A percentile compares a stretch with the other conserved stretches of the same genome.
phyloP scores from a whole-genome alignment of 2,888 invertebrate genomes.

The Ashinkailepas kermadecensis region DNA sequence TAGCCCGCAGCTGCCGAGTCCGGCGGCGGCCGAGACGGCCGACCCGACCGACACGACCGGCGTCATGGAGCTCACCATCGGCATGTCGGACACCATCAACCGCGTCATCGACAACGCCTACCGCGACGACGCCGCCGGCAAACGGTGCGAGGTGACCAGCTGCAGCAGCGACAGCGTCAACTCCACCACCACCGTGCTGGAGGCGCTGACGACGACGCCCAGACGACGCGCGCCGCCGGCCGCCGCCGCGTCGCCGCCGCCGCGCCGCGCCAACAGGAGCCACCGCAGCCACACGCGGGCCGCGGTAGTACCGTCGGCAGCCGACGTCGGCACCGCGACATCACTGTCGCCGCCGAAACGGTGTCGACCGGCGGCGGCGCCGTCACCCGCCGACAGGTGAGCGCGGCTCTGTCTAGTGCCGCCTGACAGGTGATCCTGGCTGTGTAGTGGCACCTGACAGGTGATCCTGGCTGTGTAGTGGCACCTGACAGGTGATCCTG shows the following conservation, averaged over 20 bases:
- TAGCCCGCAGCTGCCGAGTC: neutral
- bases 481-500: too few relatives aligned
- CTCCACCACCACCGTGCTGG: neutral
- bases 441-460: too few relatives aligned
- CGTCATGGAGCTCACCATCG: neutral
- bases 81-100: constrained; percentile 7
- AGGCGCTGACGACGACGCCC: neutral
- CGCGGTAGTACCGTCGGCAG: neutral
- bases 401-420: neutral
- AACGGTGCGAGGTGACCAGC: neutral
- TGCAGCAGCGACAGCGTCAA: constrained; percentile 10
- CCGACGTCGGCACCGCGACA: neutral
- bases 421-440: too few relatives aligned
- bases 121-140: neutral
- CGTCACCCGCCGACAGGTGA: neutral
- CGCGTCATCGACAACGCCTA: neutral
- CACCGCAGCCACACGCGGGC: neutral
- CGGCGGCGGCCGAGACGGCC: neutral
- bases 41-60: neutral
- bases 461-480: too few relatives aligned
- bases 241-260: neutral
- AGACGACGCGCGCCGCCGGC: neutral
- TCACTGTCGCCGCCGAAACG: neutral
- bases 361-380: neutral
- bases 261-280: neutral